Base-by-base conservation (phyloP, 2,797 vertebrate species). In the Sandelia bainsii region DNA sequence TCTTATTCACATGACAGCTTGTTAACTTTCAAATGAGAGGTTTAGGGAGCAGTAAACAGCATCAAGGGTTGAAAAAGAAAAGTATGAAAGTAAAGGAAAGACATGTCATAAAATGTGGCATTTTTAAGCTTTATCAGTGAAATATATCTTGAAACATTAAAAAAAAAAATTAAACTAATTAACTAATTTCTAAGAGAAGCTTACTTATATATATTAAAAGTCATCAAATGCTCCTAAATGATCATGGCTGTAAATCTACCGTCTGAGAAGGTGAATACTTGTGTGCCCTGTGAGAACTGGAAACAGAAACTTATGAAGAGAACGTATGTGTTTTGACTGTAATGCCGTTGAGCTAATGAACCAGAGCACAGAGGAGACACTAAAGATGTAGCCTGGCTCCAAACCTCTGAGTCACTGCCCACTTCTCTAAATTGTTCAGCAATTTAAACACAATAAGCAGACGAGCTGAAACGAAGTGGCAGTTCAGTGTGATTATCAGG, bases 131-230 rank as follows among this genome's bases (percentile, higher is more conserved):
- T 53, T 17, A 34, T 34, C 32, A 34, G 37, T 39, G 37, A 39
- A 39, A 39, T 39, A 39, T 39, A 39, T 39, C 12, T 39, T 39
- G 3, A 13, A 39, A 39, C 11, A 39, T 39, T 1, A 34, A 34
- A 9, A 34, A 13, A 13, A 39, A 13, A n/a, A n/a, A n/a, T n/a
- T n/a, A n/a, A n/a, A n/a, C n/a, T n/a, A n/a, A n/a, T n/a, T n/a
- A n/a, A n/a, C n/a, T 58, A 34, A 61, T 66, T 79, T 77, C 54
- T 56, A 34, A 69, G 57, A 74, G 27, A 54, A 58, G 32, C 22
- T 61, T 61, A 61, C 8, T 9, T 34, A 34, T 10, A 34, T 10
- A 53, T 50, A 74, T 63, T 67, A 52, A 68, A 70, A 75, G 45
- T 50, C 20, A 79, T 79, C 39, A 72, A 76, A 72, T 16, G n/a